Evolutionary conservation across 2,113 vertebrate genomes (phyloP), one percentile per base, ranked within the genome.

Genomic region (Carassius gibelio): DNA sequence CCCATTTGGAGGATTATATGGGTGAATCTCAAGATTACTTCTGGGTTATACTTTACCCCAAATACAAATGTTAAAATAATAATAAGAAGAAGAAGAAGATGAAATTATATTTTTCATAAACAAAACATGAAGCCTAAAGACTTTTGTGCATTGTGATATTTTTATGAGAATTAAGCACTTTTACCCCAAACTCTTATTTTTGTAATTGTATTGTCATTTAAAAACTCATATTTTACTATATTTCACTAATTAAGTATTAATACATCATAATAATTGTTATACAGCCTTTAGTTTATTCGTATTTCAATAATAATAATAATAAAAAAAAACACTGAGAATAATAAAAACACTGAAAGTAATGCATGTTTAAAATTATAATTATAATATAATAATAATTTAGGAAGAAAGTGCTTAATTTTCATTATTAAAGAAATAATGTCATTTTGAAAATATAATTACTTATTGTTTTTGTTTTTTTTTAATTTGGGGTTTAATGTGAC

Each of bases 1-100:
- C 23, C 3, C 36, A 72, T 72, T 72, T 72, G 9, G 7, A 17
- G 45, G 74, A 75, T 3, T 23, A 52, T 75, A 26, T 21, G 21
- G 19, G 10, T 36, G 13, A n/a, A 77, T 88, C 87, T 87, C 81
- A 85, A 85, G 85, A 86, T 87, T 85, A 77, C 52, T 48, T 4
- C 74, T 0, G 3, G 23, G 45, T 30, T 13, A 52, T 19, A 26
- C 3, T 19, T 38, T 7, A 21, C 15, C 34, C 34, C 17, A 19
- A 69, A 69, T 4, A 1, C 30, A 68, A 36, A 68, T 14, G 4
- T 11, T 11, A 62, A 62, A 62, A 30, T 9, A 30, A 30, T 5
- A 26, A 13, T 3, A 38, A 38, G 2, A 38, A 38, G 2, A 38
- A 38, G 2, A 38, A 38, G 5, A 38, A 38, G 36, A 38, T 5